phyloP scores from a whole-genome alignment of 2,888 invertebrate species.

The Punctoribates punctum region DNA sequence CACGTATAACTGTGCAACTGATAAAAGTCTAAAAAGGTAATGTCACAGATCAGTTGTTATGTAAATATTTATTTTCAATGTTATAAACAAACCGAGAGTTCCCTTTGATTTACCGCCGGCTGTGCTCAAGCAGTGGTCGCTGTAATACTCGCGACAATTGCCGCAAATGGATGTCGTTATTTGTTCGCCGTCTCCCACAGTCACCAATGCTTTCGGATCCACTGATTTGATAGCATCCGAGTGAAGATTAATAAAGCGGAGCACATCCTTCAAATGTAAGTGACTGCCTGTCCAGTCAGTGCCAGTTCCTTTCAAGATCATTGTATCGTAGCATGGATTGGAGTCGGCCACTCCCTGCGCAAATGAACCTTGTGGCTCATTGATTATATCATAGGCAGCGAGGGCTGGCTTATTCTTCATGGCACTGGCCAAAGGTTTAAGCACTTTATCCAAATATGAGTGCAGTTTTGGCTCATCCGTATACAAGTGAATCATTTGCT shows the following conservation, averaged over 20 bases:
- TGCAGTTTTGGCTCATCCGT: not conserved
- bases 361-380: not conserved
- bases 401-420: not conserved
- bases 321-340: slow-evolving; percentile 1
- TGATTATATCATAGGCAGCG: not conserved
- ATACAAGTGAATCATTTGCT: slow-evolving; percentile 14
- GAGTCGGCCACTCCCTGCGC: not conserved
- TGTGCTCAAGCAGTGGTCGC: not conserved
- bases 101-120: not conserved
- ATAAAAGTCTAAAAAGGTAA: not conserved
- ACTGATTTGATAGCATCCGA: not conserved
- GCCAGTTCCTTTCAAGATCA: not conserved
- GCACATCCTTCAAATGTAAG: not conserved
- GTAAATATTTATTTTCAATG: too few species aligned
- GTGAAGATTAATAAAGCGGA: not conserved
- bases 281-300: not conserved
- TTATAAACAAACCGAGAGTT: not conserved
- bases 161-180: not conserved
- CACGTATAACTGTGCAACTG: not conserved
- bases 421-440: not conserved
- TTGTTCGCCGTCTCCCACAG: not conserved
- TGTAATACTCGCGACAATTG: slow-evolving; percentile 5
- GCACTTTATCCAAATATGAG: not conserved
- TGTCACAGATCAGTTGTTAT: too few species aligned
- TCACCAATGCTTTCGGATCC: not conserved